A percentile compares a stretch with the other conserved stretches of the same genome.
Evolutionary conservation across 2,113 vertebrate species (phyloP).

Genomic region (Scomber japonicus): DNA sequence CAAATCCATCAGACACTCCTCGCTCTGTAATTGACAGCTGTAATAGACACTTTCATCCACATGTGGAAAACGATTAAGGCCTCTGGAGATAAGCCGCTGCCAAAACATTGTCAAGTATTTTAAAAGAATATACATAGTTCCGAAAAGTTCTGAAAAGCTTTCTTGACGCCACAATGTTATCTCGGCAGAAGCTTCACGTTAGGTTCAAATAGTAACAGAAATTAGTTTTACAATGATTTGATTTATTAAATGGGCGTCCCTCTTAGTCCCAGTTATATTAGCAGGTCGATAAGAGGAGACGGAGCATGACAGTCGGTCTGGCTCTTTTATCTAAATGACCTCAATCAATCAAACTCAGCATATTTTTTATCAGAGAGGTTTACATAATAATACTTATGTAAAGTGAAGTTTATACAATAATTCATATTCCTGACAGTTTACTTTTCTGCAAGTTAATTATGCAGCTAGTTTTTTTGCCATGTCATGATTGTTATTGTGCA

Average conservation of each 20-base stretch:
- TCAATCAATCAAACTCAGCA: slow-evolving; percentile 56
- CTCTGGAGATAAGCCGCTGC: slow-evolving; percentile 6
- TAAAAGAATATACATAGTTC: neutral
- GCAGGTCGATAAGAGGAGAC: slow-evolving; percentile 28
- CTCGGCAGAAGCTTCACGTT: slow-evolving; percentile 10
- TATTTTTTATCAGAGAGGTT: slow-evolving; percentile 39
- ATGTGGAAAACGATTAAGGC: slow-evolving; percentile 17
- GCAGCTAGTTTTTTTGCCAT: slow-evolving; percentile 39
- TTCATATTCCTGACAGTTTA: slow-evolving; percentile 38
- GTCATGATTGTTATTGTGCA: slow-evolving; percentile 48
- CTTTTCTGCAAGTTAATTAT: slow-evolving; percentile 42
- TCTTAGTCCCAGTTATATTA: slow-evolving; percentile 28
- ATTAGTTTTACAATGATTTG: slow-evolving; percentile 23
- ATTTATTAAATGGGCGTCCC: slow-evolving; percentile 26
- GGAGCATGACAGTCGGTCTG: slow-evolving; percentile 24
- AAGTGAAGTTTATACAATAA: slow-evolving; percentile 18
- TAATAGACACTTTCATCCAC: slow-evolving; percentile 33
- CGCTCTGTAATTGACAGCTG: slow-evolving; percentile 38
- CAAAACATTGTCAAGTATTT: neutral
- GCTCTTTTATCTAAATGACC: slow-evolving; percentile 54
- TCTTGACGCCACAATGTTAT: neutral
- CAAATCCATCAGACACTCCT: slow-evolving; percentile 52
- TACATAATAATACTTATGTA: slow-evolving; percentile 37
- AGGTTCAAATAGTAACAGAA: neutral
- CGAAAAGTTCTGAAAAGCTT: neutral